Evolutionary conservation across 2,113 vertebrate genomes (phyloP), one percentile per base, ranked within the genome.

Genomic region (Baryphthengus martii): DNA sequence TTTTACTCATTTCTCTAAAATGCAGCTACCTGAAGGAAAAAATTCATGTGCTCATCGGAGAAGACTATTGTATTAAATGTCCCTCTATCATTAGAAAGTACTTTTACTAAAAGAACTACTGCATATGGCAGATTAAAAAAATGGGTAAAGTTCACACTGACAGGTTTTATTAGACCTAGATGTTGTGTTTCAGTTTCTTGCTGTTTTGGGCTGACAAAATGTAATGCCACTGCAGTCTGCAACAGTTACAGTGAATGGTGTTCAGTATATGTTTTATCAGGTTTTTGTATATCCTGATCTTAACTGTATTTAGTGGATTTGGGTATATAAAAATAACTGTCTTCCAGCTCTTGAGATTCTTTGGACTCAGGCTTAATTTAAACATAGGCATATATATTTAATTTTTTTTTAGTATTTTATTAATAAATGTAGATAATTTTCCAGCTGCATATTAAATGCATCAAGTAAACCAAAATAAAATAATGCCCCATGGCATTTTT

Each of bases 61-160:
- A 52, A 61, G 20, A 31, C 20, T 35, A 5, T 52, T 88, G 66
- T 56, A 52, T 52, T 58, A n/a, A 62, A 70, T 23, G 5, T 52
- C 17, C 20, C 12, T 14, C 16, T 49, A 4, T 68, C 1, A 2
- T 67, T 68, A 81, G 18, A 71, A 93, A 62, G 28, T 42, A 39
- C 42, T 49, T 63, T 84, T 61, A n/a, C 14, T 78, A 78, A 33
- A 39, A 84, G n/a, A 77, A 14, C 37, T 70, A 25, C 35, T 3
- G 42, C 7, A 25, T 0, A 0, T 21, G 23, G 17, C 26, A 76
- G 31, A 76, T 58, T 28, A 63, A 65, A 42, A 88, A 17, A 37
- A 0, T 12, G 5, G 33, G 5, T 26, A 0, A 70, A 55, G 44
- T 42, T 19, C 29, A 45, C 1, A 0, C 14, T 81, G 39, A 11